Base-by-base conservation (phyloP, 2,113 vertebrate genomes). In the Trogon surrucura region DNA sequence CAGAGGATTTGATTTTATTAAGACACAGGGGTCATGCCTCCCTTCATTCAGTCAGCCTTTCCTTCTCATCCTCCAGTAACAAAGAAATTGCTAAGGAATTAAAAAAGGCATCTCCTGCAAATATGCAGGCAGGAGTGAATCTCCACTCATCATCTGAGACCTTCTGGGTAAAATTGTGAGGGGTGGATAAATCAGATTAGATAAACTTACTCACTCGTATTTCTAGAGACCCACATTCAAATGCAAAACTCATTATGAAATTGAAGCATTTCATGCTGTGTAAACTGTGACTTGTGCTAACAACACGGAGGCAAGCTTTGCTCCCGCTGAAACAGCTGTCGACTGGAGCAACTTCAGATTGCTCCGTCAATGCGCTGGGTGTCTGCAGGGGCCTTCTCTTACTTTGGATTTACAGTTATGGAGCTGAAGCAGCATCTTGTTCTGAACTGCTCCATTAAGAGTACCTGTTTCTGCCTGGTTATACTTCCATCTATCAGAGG, bases 71-170 rank as follows among this genome's bases (percentile, higher is more conserved):
- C 36, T 84, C 44, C 69, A 36, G 41, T 71, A 61, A 92, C 83
- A 81, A 96, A 95, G 93, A 83, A 94, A 94, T 94, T 88, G 82
- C 71, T 78, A 91, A 81, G 75, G 77, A 96, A 93, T 93, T 83
- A 90, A 70, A 94, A 94, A 80, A 44, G 17, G 25, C 32, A 8
- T 80, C 72, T 91, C 71, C 74, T 70, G 74, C 3, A 6, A 89
- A 45, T 65, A 83, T 16, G 23, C 36, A 78, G 73, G 45, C 81
- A 62, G 72, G 88, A 18, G 71, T 38, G 85, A 64, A 58, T 57
- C 48, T 78, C 21, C 32, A 18, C 29, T 57, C 6, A 0, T 36
- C 73, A 75, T 82, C 73, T 81, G 85, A 79, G 77, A 82, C 62
- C 62, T 79, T 70, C 77, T 91, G 88, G 44, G 61, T 85, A 38